Evolutionary conservation across 2,113 vertebrate species (phyloP).

Genomic region (Peromyscus maniculatus): DNA sequence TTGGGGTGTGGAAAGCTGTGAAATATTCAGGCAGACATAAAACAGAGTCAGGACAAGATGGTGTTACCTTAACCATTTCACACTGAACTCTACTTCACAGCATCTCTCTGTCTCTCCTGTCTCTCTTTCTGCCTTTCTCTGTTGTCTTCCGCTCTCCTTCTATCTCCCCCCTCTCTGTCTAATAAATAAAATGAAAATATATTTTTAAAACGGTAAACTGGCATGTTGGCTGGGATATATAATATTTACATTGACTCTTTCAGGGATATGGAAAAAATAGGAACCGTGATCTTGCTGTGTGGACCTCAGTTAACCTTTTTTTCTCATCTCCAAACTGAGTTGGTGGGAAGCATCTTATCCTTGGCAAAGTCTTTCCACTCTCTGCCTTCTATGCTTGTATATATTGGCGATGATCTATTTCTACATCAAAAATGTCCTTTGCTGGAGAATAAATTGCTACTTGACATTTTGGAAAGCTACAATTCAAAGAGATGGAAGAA

Average conservation of each 20-base stretch:
- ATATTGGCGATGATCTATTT: conserved; percentile 44
- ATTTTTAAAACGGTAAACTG: background rate
- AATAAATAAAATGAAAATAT: background rate
- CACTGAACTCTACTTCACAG: background rate
- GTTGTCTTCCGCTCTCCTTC: no score
- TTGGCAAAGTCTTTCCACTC: background rate
- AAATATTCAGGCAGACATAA: background rate
- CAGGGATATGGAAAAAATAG: background rate
- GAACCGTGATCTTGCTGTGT: background rate
- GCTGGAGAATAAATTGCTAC: conserved; percentile 68
- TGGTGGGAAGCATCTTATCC: background rate
- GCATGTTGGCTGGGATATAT: background rate
- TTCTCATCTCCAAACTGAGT: conserved; percentile 27
- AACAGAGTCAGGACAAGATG: background rate
- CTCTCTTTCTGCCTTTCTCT: background rate
- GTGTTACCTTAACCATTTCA: background rate
- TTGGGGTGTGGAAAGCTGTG: background rate
- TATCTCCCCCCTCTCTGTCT: background rate
- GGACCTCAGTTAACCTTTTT: background rate
- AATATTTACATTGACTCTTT: background rate
- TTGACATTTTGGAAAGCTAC: conserved; percentile 74
- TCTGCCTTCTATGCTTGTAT: conserved; percentile 6
- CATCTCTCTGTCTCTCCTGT: background rate
- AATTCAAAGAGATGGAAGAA: conserved; percentile 68
- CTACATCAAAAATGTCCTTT: conserved; percentile 65